Base-by-base conservation (phyloP, 2,113 vertebrate genomes). In the Pogonocichla stellata region DNA sequence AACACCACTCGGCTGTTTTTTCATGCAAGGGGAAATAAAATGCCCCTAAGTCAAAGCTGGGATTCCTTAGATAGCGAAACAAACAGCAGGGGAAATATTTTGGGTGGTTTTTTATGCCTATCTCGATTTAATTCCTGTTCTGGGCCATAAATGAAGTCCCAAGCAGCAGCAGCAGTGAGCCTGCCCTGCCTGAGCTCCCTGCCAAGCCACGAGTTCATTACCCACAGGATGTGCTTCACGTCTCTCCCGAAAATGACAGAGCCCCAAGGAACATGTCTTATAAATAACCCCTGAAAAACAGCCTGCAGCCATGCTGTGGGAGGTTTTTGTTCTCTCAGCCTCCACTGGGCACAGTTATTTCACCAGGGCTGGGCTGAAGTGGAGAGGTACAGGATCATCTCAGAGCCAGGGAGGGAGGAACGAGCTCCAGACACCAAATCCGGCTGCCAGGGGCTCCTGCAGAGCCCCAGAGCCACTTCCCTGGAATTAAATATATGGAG, bases 301-400 rank as follows among this genome's bases (percentile, higher is more conserved):
- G 19, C 11, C 45, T 29, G 22, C 50, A 45, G 43, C 13, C 40
- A 2, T 1, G 8, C 0, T n/a, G 10, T 19, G 51, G 64, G 25
- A 50, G 50, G 1, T 3, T 74, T 26, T 9, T 64, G 34, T 42
- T 61, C 78, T 19, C 50, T 28, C 62, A 60, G 61, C 26, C 45
- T 42, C 28, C n/a, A 22, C 18, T 42, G 38, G 34, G 29, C 45
- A 19, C 56, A 5, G 48, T 20, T 19, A 16, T 33, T 62, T 29
- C 65, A 29, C 6, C 15, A 19, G 57, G 4, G 17, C 24, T 13
- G 8, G 36, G 66, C 2, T 75, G 50, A 22, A 40, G 12, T 0
- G 15, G 48, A 6, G 8, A 8, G 13, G 48, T 12, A 2, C 61
- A 17, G 14, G 24, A 36, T 42, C 28, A 4, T 11, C 26, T 24